Evolutionary conservation across 2,797 vertebrate species (phyloP).

Genomic region (Coendou prehensilis): DNA sequence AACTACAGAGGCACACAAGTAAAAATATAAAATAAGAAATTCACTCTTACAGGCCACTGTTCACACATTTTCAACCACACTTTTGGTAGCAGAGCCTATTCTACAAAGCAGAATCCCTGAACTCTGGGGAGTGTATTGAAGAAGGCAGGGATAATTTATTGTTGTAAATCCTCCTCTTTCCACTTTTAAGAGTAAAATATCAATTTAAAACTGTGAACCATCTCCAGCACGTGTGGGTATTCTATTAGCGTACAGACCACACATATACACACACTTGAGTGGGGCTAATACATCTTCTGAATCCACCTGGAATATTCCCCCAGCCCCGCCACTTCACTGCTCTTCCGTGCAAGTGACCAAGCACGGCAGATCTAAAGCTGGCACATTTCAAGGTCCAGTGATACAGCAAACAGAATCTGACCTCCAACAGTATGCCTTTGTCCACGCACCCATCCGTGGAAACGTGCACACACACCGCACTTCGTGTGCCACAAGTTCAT

Average conservation of each 20-base stretch:
- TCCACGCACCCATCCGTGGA: not conserved
- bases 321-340: not conserved
- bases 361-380: constrained; percentile 56
- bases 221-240: not conserved
- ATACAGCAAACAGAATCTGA: constrained; percentile 71
- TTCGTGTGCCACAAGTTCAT: not conserved
- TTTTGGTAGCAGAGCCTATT: not conserved
- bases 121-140: not conserved
- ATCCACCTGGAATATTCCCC: not conserved
- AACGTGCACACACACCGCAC: not conserved
- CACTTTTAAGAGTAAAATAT: constrained; percentile 2
- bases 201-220: not conserved
- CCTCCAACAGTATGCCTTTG: constrained; percentile 40
- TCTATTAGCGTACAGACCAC: not conserved
- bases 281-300: not conserved
- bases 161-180: not conserved
- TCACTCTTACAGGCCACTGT: not conserved
- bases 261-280: not conserved
- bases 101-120: not conserved
- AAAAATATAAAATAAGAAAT: not conserved
- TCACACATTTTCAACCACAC: not conserved
- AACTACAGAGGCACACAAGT: not conserved
- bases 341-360: constrained; percentile 28
- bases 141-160: not conserved
- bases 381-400: constrained; percentile 72